Base-by-base conservation (phyloP, 2,888 invertebrate genomes). In the Cheilosia urbana region DNA sequence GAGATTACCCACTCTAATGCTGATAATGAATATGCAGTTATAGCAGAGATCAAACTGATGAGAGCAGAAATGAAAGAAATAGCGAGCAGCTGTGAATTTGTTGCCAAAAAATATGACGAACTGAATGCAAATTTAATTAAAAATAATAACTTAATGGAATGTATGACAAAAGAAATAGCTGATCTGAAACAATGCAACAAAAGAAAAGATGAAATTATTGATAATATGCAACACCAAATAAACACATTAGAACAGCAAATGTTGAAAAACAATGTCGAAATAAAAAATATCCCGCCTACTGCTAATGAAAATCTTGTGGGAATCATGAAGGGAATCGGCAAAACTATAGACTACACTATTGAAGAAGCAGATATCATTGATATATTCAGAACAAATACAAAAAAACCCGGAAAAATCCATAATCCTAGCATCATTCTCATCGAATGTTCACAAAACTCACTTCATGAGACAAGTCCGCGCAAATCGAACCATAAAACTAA, bases 171-270 rank as follows among this genome's bases (percentile, higher is more conserved):
- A 0, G 27, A 63, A 49, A 49, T 63, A 17, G 37, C 53, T 30
- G 24, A 66, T 21, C 34, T 76, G 3, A 66, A 53, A 60, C 60
- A 76, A 19, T 42, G 13, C 11, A 76, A 76, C 4, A 66, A 68
- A 21, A 51, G 30, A 37, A 68, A 76, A 60, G 51, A 58, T 13
- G 24, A 63, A 17, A 24, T 68, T 1, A 68, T 60, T 27, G 60
- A 58, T 37, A 76, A 51, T 6, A 66, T 76, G 58, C 66, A 76
- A 45, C n/a, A 40, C 60, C 76, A 76, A n/a, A n/a, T n/a, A n/a
- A n/a, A n/a, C n/a, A n/a, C n/a, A n/a, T n/a, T n/a, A n/a, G n/a
- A n/a, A n/a, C n/a, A n/a, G n/a, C n/a, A n/a, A 60, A 45, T 60
- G n/a, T 17, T 66, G 6, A 58, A 27, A 21, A 75, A 75, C 19